Evolutionary conservation across 2,113 vertebrate species (phyloP), one percentile per base, ranked within the genome.

Genomic region (Gobius niger): DNA sequence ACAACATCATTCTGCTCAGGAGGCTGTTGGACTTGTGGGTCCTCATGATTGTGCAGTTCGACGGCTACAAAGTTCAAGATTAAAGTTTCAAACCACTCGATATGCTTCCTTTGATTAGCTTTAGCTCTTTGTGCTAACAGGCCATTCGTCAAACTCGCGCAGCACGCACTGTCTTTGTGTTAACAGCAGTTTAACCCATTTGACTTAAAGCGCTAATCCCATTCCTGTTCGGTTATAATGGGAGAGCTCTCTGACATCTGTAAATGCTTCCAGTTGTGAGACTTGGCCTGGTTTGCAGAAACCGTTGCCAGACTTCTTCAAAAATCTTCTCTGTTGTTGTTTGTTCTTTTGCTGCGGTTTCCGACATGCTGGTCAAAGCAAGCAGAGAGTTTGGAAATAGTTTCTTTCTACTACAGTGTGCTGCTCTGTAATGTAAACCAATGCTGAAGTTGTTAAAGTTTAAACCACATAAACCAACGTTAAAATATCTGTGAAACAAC

Each of bases 221-320:
- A 40, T 59, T 59, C 40, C 34, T 41, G 56, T 41, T 14, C 56
- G 3, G 6, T 15, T 15, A 59, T 4, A 14, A 41, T 7, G 51
- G 56, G 16, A n/a, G 59, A 44, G 59, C 51, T 46, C 40, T 46
- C 14, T 61, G 34, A 61, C 57, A 42, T 41, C 15, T 40, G 34
- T 62, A 44, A 62, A 62, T 46, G 60, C 16, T 62, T 44, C 60
- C 60, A 62, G 60, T 44, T 18, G 75, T 63, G 41, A 41, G 49
- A 24, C 9, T 56, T 57, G 54, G 24, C 54, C 13, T 15, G 13
- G 2, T 40, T 52, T 54, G 52, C 50, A 50, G 49, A 54, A 60
- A 16, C 72, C 34, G 44, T 14, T 60, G 40, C 42, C 54, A 63
- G 44, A 50, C 50, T 42, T 0, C 12, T 65, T 6, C 11, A 34